Percentiles rank a stretch among this genome's conserved stretches.
Evolutionary conservation across 2,797 vertebrate genomes (phyloP).

Genomic region (Todus mexicanus): DNA sequence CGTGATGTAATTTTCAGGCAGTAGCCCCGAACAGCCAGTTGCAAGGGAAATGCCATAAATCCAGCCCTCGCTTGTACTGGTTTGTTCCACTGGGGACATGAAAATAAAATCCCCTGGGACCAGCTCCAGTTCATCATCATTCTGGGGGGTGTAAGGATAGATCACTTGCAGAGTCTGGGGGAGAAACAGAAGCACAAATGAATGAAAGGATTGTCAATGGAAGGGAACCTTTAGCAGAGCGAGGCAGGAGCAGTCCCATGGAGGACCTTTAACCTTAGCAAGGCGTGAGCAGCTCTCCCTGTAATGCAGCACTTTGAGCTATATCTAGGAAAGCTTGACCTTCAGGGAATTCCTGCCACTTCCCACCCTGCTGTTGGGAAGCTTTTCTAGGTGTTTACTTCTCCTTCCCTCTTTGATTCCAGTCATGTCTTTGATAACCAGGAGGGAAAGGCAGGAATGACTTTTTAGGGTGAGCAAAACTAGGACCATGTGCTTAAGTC

Average conservation of each 20-base stretch:
- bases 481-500: neutral
- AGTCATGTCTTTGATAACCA: neutral
- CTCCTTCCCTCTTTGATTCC: neutral
- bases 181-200: neutral
- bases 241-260: neutral
- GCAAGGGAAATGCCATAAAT: slow-evolving; percentile 90
- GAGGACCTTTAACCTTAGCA: neutral
- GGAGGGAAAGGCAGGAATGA: neutral
- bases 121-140: slow-evolving; percentile 96
- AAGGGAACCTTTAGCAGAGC: neutral
- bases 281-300: neutral
- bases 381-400: neutral
- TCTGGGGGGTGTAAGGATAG: slow-evolving; percentile 95
- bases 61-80: slow-evolving; percentile 94
- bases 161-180: slow-evolving; percentile 92
- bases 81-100: slow-evolving; percentile 92
- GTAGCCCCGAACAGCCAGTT: slow-evolving; percentile 90
- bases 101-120: slow-evolving; percentile 93
- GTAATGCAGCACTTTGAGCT: neutral
- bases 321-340: neutral
- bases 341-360: neutral
- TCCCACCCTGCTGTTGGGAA: neutral
- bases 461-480: neutral
- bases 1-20: slow-evolving; percentile 95
- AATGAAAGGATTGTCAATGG: neutral